Evolutionary conservation across 2,797 vertebrate species (phyloP).

Genomic region (Spinus pinus): DNA sequence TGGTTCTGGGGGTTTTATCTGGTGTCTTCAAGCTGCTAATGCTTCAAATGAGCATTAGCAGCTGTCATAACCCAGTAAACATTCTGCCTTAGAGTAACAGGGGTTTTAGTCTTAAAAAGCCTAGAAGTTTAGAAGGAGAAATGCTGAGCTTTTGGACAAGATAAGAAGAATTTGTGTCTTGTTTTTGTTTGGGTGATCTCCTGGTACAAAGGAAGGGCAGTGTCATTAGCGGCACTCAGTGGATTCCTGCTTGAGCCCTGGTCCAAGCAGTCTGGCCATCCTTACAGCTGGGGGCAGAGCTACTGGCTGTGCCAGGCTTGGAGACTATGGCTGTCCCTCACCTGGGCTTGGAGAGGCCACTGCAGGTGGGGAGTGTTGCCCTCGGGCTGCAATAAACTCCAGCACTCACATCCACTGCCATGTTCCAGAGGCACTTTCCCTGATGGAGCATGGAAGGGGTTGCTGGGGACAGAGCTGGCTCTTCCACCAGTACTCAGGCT

Average conservation of each 20-base stretch:
- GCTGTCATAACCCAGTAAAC: not conserved
- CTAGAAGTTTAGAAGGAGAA: not conserved
- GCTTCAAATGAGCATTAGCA: not conserved
- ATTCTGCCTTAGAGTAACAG: not conserved
- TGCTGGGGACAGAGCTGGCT: not conserved
- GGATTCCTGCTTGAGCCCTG: not conserved
- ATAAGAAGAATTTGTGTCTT: not conserved
- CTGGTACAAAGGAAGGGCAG: not conserved
- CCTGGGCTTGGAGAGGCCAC: not conserved
- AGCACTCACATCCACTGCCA: accelerated
- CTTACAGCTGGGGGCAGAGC: not conserved
- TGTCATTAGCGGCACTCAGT: not conserved
- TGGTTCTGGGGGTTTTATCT: not conserved
- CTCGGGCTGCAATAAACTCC: not conserved
- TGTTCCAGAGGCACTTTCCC: not conserved
- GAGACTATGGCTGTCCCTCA: not conserved
- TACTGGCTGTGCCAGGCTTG: not conserved
- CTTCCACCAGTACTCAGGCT: not conserved
- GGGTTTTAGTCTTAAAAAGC: not conserved
- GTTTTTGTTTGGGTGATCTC: not conserved
- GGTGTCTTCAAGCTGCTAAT: not conserved
- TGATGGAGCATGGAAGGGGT: not conserved
- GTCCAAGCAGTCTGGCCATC: not conserved
- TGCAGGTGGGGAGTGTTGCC: not conserved
- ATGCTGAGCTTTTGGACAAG: not conserved